Base-by-base conservation (phyloP, 2,797 vertebrate genomes). In the Chelon auratus region DNA sequence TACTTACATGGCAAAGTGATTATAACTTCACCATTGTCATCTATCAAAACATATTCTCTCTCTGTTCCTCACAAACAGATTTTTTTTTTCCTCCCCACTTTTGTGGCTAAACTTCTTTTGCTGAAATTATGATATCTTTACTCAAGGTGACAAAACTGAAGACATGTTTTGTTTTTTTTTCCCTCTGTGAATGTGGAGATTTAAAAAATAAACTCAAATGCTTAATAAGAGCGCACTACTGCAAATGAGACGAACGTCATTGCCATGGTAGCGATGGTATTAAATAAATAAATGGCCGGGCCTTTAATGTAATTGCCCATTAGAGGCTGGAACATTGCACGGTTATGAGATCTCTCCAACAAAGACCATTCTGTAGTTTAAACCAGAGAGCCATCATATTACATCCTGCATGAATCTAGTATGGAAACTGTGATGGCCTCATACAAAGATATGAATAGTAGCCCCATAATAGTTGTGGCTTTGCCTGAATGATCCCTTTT, bases 341-440 rank as follows among this genome's bases (percentile, higher is more conserved):
- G 52, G 88, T 90, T 91, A 89, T 81, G 74, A 89, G 79, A 91
- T 87, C 76, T 72, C 63, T 78, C 83, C 86, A 88, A 93, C 91
- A 93, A 93, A 91, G 88, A 79, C 64, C 75, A 91, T 88, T 91
- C 75, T 92, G 88, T 90, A 80, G 84, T 82, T 89, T 86, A 81
- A 93, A 89, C 88, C 78, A 83, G 84, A 85, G 77, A 73, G 85
- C 87, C 92, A 85, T 92, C 87, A 87, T 89, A 86, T 86, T 92
- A 85, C 85, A 92, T 87, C 30, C 30, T 33, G 30, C 7, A 82
- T 72, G 77, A 76, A 62, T 65, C 86, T 72, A 58, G 82, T 78
- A 84, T 94, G 93, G 94, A 94, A 94, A 94, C 85, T 83, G 64
- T 93, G 88, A 94, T 90, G 91, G 82, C 78, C 82, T 88, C 87